Conservation (phyloP, 1,140 invertebrate genomes). For the Eulimnadia texana region DNA sequence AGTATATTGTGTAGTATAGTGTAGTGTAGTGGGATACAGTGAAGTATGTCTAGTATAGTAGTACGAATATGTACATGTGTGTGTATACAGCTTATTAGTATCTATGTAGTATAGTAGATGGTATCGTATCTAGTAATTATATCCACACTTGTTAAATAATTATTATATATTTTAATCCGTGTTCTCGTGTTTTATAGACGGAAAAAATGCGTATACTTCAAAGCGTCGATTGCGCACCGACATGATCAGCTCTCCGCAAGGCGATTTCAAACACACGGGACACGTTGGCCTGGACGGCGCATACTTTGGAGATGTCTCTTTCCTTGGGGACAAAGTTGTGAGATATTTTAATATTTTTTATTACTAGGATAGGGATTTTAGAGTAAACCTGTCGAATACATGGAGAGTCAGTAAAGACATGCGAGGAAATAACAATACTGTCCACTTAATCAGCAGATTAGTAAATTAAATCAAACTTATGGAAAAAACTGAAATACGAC, state of each 20-base stretch:
- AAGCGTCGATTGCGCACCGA: constrained; percentile 54
- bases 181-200: constrained; percentile 26
- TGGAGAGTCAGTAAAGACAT: background rate
- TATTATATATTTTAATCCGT: background rate
- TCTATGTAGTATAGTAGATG: too few relatives aligned
- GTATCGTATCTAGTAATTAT: too few relatives aligned
- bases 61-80: too few relatives aligned
- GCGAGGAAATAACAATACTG: too few relatives aligned
- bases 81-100: too few relatives aligned
- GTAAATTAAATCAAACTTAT: too few relatives aligned
- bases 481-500: too few relatives aligned
- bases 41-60: too few relatives aligned
- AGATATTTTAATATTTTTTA: background rate
- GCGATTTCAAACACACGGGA: constrained; percentile 90
- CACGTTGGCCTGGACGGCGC: constrained; percentile 94
- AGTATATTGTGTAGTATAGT: too few relatives aligned
- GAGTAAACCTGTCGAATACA: background rate
- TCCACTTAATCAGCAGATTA: too few relatives aligned
- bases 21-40: too few relatives aligned
- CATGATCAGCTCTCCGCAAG: constrained; percentile 93
- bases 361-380: too few relatives aligned
- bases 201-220: constrained; percentile 40
- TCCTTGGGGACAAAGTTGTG: constrained; percentile 46
- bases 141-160: background rate
- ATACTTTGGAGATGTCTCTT: constrained; percentile 88